phyloP scores from a whole-genome alignment of 2,888 invertebrate species.

The Nephrocerus scutellatus region DNA sequence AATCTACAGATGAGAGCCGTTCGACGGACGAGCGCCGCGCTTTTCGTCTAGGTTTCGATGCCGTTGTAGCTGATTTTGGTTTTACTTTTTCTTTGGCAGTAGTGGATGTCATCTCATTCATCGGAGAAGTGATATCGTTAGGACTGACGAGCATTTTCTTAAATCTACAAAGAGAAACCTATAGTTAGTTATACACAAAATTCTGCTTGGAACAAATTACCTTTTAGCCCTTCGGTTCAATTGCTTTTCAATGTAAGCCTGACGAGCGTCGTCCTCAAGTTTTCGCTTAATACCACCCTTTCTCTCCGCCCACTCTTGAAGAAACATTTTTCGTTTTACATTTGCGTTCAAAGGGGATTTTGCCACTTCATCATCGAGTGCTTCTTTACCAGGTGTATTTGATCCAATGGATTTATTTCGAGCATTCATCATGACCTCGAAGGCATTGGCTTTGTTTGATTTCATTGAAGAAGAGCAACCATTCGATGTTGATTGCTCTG shows the following conservation, averaged over 20 bases:
- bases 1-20: slow-evolving; percentile 28
- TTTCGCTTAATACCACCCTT: slow-evolving; percentile 60
- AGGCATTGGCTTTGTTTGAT: slow-evolving; percentile 49
- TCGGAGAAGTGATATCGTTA: slow-evolving; percentile 5
- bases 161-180: slow-evolving; percentile 28
- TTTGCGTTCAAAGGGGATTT: slow-evolving; percentile 37
- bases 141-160: slow-evolving; percentile 36
- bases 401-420: slow-evolving; percentile 57
- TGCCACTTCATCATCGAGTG: slow-evolving; percentile 10
- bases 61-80: slow-evolving; percentile 8
- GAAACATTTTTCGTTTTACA: slow-evolving; percentile 50
- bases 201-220: slow-evolving; percentile 23
- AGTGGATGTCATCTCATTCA: not conserved
- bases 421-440: slow-evolving; percentile 61
- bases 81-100: slow-evolving; percentile 6
- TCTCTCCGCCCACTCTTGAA: slow-evolving; percentile 58
- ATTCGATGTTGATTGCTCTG: not conserved
- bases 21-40: slow-evolving; percentile 25
- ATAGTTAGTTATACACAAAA: not conserved
- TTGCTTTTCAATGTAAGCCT: slow-evolving; percentile 53
- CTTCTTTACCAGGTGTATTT: slow-evolving; percentile 56
- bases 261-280: slow-evolving; percentile 53
- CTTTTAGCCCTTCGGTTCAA: slow-evolving; percentile 56
- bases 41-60: slow-evolving; percentile 23
- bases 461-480: slow-evolving; percentile 3